Evolutionary conservation across 2,888 invertebrate species (phyloP), one percentile per base, ranked within the genome.

Genomic region (Pyrgus malvae): DNA sequence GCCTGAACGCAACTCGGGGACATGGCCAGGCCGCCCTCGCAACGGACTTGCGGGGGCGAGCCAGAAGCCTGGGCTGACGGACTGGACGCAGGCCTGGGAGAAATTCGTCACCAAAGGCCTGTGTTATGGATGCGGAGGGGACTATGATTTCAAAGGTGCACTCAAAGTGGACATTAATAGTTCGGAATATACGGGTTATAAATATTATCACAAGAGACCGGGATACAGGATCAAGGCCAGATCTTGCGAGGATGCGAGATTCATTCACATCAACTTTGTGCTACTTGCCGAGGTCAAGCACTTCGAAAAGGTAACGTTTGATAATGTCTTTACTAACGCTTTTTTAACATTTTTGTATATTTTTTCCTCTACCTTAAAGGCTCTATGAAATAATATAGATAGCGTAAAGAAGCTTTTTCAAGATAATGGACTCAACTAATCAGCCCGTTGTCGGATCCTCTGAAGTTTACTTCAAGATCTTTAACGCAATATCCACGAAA

Each of bases 301-400:
- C 72, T 94, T 94, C 74, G 94, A 94, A 79, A 90, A 93, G 93
- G 94, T 94, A 80, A 88, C n/a, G n/a, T n/a, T n/a, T n/a, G n/a
- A n/a, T 87, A 76, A 2, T 16, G 11, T 31, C 17, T 35, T 14
- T 9, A n/a, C n/a, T n/a, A n/a, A n/a, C n/a, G n/a, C n/a, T n/a
- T n/a, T n/a, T n/a, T n/a, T n/a, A n/a, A n/a, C n/a, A n/a, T n/a
- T n/a, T n/a, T n/a, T n/a, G n/a, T n/a, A n/a, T n/a, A n/a, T n/a
- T n/a, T n/a, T n/a, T n/a, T n/a, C n/a, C n/a, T n/a, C n/a, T n/a
- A n/a, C n/a, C n/a, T n/a, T n/a, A n/a, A n/a, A n/a, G n/a, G n/a
- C n/a, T n/a, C n/a, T n/a, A n/a, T n/a, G n/a, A n/a, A n/a, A n/a
- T n/a, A n/a, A n/a, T n/a, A n/a, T n/a, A n/a, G 3, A 2, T 27